Conservation (phyloP, 2,888 invertebrate genomes). For the Nephrotoma appendiculata region DNA sequence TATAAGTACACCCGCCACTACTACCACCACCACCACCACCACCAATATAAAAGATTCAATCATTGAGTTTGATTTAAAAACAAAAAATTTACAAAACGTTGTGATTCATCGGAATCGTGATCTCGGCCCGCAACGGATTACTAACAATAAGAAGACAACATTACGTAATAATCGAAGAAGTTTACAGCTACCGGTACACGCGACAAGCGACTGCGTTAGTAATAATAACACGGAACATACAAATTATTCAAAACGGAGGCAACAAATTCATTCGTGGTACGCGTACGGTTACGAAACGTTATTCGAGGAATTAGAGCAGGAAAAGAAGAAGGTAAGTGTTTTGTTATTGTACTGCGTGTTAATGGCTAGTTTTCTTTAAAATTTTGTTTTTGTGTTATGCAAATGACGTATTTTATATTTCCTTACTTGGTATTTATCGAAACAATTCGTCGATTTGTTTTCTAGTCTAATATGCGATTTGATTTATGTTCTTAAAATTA, state of each 20-base stretch:
- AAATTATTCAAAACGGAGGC: neutral
- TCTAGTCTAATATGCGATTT: neutral
- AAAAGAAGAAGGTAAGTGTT: conserved; percentile 11
- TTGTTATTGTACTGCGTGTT: conserved; percentile 18
- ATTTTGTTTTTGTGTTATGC: neutral
- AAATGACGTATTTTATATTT: neutral
- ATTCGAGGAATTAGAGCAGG: conserved; percentile 33
- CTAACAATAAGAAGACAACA: neutral
- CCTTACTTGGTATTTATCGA: neutral
- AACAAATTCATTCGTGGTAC: conserved; percentile 25
- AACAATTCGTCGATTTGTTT: neutral
- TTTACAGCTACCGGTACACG: neutral
- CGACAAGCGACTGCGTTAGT: neutral
- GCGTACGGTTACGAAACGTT: conserved; percentile 32
- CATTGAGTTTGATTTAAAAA: neutral
- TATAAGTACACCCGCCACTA: neutral
- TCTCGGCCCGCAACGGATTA: neutral
- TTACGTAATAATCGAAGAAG: neutral
- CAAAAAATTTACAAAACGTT: conserved; percentile 1
- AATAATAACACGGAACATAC: neutral
- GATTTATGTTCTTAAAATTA: neutral
- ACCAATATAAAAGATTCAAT: neutral
- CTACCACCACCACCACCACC: neutral
- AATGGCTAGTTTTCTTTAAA: conserved; percentile 13
- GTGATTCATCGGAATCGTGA: neutral